A percentile compares a stretch with the other conserved stretches of the same genome.
These are phyloP conservation scores for Haemorhous mexicanus DNA, from an alignment of 2,113 vertebrate genomes.

Conservation along the genomic window DNA sequence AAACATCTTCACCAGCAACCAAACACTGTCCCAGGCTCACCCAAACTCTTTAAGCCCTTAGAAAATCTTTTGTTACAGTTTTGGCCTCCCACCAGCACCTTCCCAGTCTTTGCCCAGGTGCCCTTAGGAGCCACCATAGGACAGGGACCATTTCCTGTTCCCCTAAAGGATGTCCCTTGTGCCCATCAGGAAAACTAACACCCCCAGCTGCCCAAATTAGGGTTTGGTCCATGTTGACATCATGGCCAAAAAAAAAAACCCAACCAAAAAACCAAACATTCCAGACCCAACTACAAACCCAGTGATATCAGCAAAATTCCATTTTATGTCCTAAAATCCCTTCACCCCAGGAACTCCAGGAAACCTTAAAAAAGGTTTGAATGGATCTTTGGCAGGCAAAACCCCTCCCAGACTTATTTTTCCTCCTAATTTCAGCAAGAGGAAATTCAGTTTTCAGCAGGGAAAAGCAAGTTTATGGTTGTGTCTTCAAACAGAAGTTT, in stretches of 20 bases:
- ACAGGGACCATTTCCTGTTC: not conserved
- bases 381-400: not conserved
- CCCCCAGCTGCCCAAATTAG: not conserved
- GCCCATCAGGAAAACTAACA: not conserved
- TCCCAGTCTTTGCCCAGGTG: not conserved
- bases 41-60: not conserved
- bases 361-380: not conserved
- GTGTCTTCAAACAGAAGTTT: not conserved
- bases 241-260: not conserved
- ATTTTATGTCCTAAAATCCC: not conserved
- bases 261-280: not conserved
- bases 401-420: not conserved
- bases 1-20: not conserved
- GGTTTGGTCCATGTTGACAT: not conserved
- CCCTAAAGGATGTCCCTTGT: not conserved
- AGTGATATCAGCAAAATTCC: not conserved
- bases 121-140: not conserved
- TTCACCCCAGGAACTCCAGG: not conserved
- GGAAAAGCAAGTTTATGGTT: not conserved
- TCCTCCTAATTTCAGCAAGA: not conserved
- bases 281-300: not conserved
- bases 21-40: not conserved
- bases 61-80: not conserved
- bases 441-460: not conserved
- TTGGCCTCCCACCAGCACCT: not conserved